A percentile compares a stretch with the other conserved stretches of the same genome.
Evolutionary conservation across 2,888 invertebrate species (phyloP).

Genomic region (Oscheius sp.): DNA sequence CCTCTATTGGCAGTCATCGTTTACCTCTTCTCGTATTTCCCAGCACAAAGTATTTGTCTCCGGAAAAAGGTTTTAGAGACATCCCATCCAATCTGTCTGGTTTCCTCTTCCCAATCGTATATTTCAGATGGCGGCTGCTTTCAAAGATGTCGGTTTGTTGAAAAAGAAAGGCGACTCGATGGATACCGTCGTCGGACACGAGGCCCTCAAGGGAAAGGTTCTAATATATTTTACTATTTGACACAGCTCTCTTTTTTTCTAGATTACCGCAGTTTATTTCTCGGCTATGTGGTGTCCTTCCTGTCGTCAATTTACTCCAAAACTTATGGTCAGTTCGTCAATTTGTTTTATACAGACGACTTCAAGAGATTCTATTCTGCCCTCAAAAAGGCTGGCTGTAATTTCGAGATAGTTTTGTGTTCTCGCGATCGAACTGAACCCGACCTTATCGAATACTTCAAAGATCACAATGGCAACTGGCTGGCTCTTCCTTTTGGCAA

Average conservation of each 20-base stretch:
- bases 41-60: background rate
- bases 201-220: slow-evolving; percentile 68
- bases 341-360: background rate
- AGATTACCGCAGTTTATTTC: slow-evolving; percentile 76
- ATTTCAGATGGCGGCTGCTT: slow-evolving; percentile 13
- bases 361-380: slow-evolving; percentile 67
- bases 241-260: too few species aligned
- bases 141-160: slow-evolving; percentile 12
- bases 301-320: slow-evolving; percentile 71
- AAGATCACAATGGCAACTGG: slow-evolving; percentile 70
- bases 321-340: slow-evolving; percentile 57
- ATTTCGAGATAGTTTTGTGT: slow-evolving; percentile 69
- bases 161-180: slow-evolving; percentile 24
- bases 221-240: background rate
- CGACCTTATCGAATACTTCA: slow-evolving; percentile 69
- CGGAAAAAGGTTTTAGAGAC: background rate
- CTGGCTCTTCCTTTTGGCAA: slow-evolving; percentile 65
- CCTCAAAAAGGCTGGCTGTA: slow-evolving; percentile 62
- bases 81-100: background rate
- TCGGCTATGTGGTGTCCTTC: slow-evolving; percentile 77
- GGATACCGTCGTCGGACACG: slow-evolving; percentile 40
- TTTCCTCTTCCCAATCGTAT: too few species aligned
- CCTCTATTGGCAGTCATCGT: too few species aligned
- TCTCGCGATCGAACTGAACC: slow-evolving; percentile 67
- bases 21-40: background rate